Percentiles rank a stretch among this genome's conserved stretches.
Evolutionary conservation across 2,888 invertebrate species (phyloP).

Genomic region (Drosophila yooni): DNA sequence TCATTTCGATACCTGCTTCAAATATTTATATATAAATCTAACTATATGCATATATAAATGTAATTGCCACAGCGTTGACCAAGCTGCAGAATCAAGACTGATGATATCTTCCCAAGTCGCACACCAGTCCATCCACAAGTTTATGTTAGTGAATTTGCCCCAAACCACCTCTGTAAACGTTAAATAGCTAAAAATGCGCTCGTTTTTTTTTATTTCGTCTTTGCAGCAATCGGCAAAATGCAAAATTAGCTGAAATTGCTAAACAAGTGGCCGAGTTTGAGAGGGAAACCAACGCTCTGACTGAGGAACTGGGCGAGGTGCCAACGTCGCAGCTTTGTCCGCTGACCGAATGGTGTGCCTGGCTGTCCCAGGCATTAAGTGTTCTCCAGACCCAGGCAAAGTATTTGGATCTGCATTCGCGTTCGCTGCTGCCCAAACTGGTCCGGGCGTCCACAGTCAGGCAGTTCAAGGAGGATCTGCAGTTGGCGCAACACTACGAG

Average conservation of each 20-base stretch:
- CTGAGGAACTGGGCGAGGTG: neutral
- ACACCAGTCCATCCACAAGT: constrained; percentile 29
- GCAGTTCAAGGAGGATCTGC: constrained; percentile 34
- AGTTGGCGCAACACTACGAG: constrained; percentile 24
- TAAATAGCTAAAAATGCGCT: neutral
- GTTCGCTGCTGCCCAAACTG: constrained; percentile 29
- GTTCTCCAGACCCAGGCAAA: constrained; percentile 49
- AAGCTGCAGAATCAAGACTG: constrained; percentile 22
- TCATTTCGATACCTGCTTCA: neutral
- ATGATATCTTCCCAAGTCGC: constrained; percentile 37
- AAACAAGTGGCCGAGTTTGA: constrained; percentile 26
- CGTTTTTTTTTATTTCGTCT: neutral
- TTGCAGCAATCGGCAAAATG: constrained; percentile 29
- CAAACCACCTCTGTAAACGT: neutral
- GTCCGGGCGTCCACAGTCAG: constrained; percentile 24
- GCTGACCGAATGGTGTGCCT: constrained; percentile 29
- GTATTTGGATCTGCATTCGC: constrained; percentile 40
- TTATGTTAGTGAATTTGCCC: constrained; percentile 42
- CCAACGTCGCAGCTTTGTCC: neutral
- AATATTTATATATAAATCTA: neutral
- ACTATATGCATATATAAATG: neutral
- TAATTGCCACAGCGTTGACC: constrained; percentile 31
- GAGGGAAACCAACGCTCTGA: neutral
- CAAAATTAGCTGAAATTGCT: constrained; percentile 23
- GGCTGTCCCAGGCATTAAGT: constrained; percentile 31